Evolutionary conservation across 2,888 invertebrate species (phyloP).

Genomic region (Diachrysia chrysitis): DNA sequence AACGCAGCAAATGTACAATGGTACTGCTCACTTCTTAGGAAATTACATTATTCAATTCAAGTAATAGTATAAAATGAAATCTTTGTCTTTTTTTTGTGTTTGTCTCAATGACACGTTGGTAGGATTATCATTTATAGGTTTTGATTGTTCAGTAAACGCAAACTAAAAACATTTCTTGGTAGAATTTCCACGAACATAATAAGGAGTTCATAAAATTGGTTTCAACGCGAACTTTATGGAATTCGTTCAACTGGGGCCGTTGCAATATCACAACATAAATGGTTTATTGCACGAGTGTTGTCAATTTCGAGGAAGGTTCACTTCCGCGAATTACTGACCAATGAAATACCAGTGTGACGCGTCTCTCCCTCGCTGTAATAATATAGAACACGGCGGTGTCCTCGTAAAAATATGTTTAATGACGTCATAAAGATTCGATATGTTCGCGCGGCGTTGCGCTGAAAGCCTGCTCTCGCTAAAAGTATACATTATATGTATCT

Average conservation of each 20-base stretch:
- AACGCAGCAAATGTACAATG: too few relatives aligned
- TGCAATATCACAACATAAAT: constrained; percentile 70
- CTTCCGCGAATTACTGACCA: constrained; percentile 81
- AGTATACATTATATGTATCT: constrained; percentile 73
- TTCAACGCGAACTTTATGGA: constrained; percentile 67
- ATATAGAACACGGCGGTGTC: constrained; percentile 83
- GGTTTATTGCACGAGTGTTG: constrained; percentile 79
- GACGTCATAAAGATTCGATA: constrained; percentile 86
- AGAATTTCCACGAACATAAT: constrained; percentile 48
- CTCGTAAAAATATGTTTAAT: constrained; percentile 89
- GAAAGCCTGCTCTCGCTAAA: constrained; percentile 78
- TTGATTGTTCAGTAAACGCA: background rate
- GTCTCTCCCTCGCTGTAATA: constrained; percentile 78
- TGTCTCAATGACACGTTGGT: too few relatives aligned
- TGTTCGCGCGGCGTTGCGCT: constrained; percentile 75
- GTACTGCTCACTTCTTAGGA: too few relatives aligned
- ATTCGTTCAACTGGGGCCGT: constrained; percentile 65
- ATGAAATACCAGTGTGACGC: constrained; percentile 74
- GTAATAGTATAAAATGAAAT: too few relatives aligned
- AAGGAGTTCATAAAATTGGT: constrained; percentile 63
- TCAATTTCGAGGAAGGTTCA: constrained; percentile 79
- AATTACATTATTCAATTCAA: too few relatives aligned
- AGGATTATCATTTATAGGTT: too few relatives aligned
- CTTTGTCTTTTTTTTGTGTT: too few relatives aligned
- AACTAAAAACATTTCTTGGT: background rate